phyloP scores from a whole-genome alignment of 2,888 invertebrate genomes.

The Torymus tubicola region DNA sequence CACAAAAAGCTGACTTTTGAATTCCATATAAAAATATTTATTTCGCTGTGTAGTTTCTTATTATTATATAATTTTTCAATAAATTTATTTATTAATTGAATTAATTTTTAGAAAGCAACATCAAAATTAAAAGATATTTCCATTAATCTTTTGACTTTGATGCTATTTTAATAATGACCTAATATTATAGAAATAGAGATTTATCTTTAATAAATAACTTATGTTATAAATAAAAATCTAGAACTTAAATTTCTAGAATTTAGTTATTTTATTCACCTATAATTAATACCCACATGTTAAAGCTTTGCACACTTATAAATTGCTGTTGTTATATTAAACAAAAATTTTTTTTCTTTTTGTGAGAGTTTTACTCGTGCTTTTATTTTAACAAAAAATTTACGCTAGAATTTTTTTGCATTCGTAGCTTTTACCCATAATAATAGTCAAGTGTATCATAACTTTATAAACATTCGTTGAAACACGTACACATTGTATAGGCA shows the following conservation, averaged over 20 bases:
- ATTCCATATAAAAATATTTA: slow-evolving; percentile 19
- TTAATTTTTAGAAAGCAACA: not conserved
- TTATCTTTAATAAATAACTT: not conserved
- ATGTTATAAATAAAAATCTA: slow-evolving; percentile 4
- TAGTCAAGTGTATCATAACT: slow-evolving; percentile 48
- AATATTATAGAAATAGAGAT: not conserved
- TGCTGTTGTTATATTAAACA: slow-evolving; percentile 10
- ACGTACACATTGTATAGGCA: slow-evolving; percentile 41
- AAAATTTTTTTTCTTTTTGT: slow-evolving; percentile 31
- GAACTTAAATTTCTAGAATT: not conserved
- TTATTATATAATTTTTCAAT: not conserved
- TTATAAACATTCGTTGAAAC: slow-evolving; percentile 34
- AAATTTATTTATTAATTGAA: slow-evolving; percentile 2
- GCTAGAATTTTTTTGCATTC: slow-evolving; percentile 10
- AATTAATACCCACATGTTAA: slow-evolving; percentile 12
- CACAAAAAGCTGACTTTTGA: slow-evolving; percentile 43
- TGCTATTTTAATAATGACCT: not conserved
- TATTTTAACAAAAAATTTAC: slow-evolving; percentile 13
- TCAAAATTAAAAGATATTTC: slow-evolving; percentile 18
- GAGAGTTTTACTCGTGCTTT: slow-evolving; percentile 17
- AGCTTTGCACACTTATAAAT: not conserved
- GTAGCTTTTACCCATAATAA: slow-evolving; percentile 34
- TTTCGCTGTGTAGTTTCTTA: slow-evolving; percentile 15
- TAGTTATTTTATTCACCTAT: not conserved
- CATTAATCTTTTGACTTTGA: slow-evolving; percentile 21